Evolutionary conservation across 2,113 vertebrate species (phyloP), one percentile per base, ranked within the genome.

Genomic region (Dascyllus trimaculatus): DNA sequence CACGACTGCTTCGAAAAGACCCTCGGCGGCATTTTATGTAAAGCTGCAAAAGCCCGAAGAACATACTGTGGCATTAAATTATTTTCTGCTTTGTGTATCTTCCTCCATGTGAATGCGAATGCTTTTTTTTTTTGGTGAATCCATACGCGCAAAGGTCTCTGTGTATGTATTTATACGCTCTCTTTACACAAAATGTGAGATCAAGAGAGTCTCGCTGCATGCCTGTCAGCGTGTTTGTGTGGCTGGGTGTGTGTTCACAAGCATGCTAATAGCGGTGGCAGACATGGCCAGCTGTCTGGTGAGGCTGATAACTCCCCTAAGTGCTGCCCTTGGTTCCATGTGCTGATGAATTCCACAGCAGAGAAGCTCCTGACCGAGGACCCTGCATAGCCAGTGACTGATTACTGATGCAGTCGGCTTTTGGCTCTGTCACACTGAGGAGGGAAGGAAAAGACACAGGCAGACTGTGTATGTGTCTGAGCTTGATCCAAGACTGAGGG

Each of bases 331-430:
- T 64, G 83, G 70, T 77, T 89, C 72, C 62, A 68, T 49, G 88
- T 72, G 70, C 78, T 88, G 84, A 89, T 87, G 84, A 82, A 85
- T 87, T 85, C 81, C 81, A 82, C 84, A 88, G 85, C 78, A 82
- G 78, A 83, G 72, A 57, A 62, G 66, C 78, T 86, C 72, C 85
- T 62, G 71, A 79, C 40, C n/a, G 21, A 62, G 43, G 71, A 86
- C 17, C 71, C 80, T 64, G 80, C 74, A 29, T 21, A 48, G 66
- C 76, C 77, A 62, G 6, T 71, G 79, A 85, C 79, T 75, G 74
- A 90, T 90, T 78, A 85, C 76, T 52, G 77, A 89, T 78, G 75
- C 78, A 80, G 80, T 63, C 64, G 62, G 79, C 72, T 56, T 65
- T 62, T 80, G 82, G 80, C 81, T 79, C 49, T 5, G 49, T 59